Evolutionary conservation across 1,140 invertebrate species (phyloP), one percentile per base, ranked within the genome.

Genomic region (Oscheius sp.): DNA sequence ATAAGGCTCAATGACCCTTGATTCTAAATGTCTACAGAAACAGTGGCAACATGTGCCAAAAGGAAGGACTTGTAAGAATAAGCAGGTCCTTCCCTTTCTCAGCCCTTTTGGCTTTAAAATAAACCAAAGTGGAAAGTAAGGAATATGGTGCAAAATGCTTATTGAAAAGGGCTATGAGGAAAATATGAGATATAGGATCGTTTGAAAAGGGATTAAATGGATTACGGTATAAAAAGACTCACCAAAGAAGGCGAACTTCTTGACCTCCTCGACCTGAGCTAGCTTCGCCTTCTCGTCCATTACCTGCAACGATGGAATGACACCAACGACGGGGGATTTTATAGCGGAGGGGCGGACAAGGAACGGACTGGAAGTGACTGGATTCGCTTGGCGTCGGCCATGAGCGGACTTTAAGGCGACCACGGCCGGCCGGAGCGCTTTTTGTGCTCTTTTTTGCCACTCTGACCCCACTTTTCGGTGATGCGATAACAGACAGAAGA

Each of bases 231-330:
- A 45, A 7, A 32, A 63, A 32, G 23, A 63, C 1, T n/a, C 7
- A 63, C 61, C 61, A 26, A 71, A 71, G 63, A 67, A 65, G 20
- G 64, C 71, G 71, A 73, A 73, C 34, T 73, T 73, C 64, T 73
- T 73, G 62, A 73, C 71, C 32, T 66, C 38, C 62, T 73, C 71
- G 63, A 49, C 71, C 63, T 73, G 62, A 3, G 59, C 64, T 35
- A 73, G 38, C 71, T 73, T 73, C 38, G 38, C 45, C 49, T 73
- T 73, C 36, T 73, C 71, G 49, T 73, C 71, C 64, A 67, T 67
- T 31, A 36, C 34, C 34, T 34, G n/a, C 10, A 63, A 63, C 26
- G 34, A 7, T 32, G 29, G 34, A 32, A 63, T 63, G 59, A 63
- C 4, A 36, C 29, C 29, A 31, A 32, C 13, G 18, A 63, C 3